Percentiles rank a stretch among this genome's conserved stretches.
These are phyloP conservation scores for Ammospiza nelsoni DNA, from an alignment of 2,113 vertebrate species.

Conservation along the genomic window DNA sequence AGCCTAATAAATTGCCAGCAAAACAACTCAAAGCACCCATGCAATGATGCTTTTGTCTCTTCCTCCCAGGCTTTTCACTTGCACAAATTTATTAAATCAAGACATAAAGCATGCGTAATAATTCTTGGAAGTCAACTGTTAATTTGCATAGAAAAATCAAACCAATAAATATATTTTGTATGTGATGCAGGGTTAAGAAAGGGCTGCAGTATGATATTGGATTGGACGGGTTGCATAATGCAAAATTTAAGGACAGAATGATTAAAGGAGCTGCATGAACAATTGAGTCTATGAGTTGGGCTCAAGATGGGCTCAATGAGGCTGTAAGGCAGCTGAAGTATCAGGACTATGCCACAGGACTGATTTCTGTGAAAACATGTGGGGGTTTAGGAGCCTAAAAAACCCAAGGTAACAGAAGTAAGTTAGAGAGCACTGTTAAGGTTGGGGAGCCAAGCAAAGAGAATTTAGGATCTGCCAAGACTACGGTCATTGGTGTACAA, in stretches of 20 bases:
- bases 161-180: neutral
- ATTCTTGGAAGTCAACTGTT: neutral
- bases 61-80: neutral
- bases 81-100: slow-evolving; percentile 1
- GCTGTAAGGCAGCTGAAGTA: neutral
- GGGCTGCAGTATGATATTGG: neutral
- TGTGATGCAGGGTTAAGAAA: neutral
- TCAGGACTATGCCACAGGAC: neutral
- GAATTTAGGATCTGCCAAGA: neutral
- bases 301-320: neutral
- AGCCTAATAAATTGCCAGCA: slow-evolving; percentile 34
- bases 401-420: neutral
- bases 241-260: neutral
- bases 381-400: neutral
- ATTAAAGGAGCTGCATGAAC: neutral
- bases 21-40: neutral
- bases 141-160: slow-evolving; percentile 14
- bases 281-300: neutral
- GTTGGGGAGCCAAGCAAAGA: neutral
- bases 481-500: neutral
- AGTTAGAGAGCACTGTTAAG: neutral
- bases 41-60: neutral
- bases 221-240: neutral
- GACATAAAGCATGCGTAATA: neutral
- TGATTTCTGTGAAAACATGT: neutral